Percentiles rank a stretch among this genome's conserved stretches.
Conservation (phyloP, 2,888 invertebrate genomes). For the Tanypteryx hageni region DNA sequence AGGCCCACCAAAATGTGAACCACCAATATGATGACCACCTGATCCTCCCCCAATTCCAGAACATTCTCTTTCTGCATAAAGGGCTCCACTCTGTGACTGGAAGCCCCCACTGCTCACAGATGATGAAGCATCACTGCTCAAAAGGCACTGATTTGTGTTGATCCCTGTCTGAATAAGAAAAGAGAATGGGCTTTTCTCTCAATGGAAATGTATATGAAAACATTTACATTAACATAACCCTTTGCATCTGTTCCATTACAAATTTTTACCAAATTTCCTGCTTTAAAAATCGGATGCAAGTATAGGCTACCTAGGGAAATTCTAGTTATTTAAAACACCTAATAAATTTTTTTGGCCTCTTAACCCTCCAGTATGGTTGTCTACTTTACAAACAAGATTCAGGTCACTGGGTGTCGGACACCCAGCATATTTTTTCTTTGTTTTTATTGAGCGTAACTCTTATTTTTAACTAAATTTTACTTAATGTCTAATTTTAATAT, state of each 20-base stretch:
- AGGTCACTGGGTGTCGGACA: too few relatives aligned
- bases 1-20: slow-evolving; percentile 66
- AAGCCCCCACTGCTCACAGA: slow-evolving; percentile 72
- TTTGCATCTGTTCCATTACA: not conserved
- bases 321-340: too few relatives aligned
- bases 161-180: slow-evolving; percentile 68
- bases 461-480: too few relatives aligned
- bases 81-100: slow-evolving; percentile 72
- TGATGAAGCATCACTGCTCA: slow-evolving; percentile 73
- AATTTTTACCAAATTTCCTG: not conserved
- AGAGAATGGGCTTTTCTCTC: not conserved
- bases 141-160: slow-evolving; percentile 72
- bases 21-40: slow-evolving; percentile 66
- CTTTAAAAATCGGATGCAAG: not conserved
- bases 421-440: too few relatives aligned
- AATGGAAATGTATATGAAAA: not conserved
- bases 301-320: too few relatives aligned
- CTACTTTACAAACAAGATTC: too few relatives aligned
- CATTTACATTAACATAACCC: too few relatives aligned
- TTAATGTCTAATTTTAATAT: too few relatives aligned
- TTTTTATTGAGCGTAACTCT: too few relatives aligned
- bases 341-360: too few relatives aligned
- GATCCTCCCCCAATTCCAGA: slow-evolving; percentile 65
- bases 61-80: slow-evolving; percentile 73
- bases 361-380: too few relatives aligned